These are phyloP conservation scores for Colistium nudipinnis DNA, from an alignment of 2,113 vertebrate species.

Conservation along the genomic window DNA sequence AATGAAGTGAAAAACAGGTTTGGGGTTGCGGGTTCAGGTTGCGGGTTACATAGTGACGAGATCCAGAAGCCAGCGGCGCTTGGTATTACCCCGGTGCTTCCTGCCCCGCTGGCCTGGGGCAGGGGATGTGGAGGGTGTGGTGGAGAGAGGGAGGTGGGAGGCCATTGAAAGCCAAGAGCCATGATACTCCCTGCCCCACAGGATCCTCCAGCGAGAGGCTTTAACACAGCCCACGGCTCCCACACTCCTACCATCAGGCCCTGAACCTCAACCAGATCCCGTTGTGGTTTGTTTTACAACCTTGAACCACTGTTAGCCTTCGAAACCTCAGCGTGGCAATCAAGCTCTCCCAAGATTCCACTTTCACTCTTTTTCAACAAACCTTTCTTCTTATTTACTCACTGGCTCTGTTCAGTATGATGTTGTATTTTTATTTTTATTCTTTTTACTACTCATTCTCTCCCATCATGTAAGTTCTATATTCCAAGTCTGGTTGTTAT, in stretches of 20 bases:
- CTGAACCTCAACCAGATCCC: slow-evolving; percentile 67
- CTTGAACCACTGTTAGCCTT: slow-evolving; percentile 78
- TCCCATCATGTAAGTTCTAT: slow-evolving; percentile 19
- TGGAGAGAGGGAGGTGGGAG: slow-evolving; percentile 48
- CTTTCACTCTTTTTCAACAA: slow-evolving; percentile 53
- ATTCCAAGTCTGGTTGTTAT: slow-evolving; percentile 22
- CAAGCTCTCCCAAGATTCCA: slow-evolving; percentile 43
- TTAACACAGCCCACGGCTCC: slow-evolving; percentile 53
- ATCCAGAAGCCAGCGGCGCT: slow-evolving; percentile 77
- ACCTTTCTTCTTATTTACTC: slow-evolving; percentile 47
- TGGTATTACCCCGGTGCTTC: slow-evolving; percentile 73
- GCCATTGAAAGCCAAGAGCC: slow-evolving; percentile 49
- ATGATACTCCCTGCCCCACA: slow-evolving; percentile 52
- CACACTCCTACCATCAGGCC: slow-evolving; percentile 51
- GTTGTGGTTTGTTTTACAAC: slow-evolving; percentile 79
- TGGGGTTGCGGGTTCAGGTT: slow-evolving; percentile 73
- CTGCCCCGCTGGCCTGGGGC: slow-evolving; percentile 60
- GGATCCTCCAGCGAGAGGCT: slow-evolving; percentile 46
- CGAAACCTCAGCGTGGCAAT: slow-evolving; percentile 60
- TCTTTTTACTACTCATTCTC: slow-evolving; percentile 10
- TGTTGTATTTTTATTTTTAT: slow-evolving; percentile 36
- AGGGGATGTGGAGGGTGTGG: slow-evolving; percentile 26
- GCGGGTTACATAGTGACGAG: slow-evolving; percentile 75
- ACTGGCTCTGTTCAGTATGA: slow-evolving; percentile 21
- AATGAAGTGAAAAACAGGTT: slow-evolving; percentile 76